phyloP scores from a whole-genome alignment of 2,797 vertebrate species.

The Acestrorhynchus altus region DNA sequence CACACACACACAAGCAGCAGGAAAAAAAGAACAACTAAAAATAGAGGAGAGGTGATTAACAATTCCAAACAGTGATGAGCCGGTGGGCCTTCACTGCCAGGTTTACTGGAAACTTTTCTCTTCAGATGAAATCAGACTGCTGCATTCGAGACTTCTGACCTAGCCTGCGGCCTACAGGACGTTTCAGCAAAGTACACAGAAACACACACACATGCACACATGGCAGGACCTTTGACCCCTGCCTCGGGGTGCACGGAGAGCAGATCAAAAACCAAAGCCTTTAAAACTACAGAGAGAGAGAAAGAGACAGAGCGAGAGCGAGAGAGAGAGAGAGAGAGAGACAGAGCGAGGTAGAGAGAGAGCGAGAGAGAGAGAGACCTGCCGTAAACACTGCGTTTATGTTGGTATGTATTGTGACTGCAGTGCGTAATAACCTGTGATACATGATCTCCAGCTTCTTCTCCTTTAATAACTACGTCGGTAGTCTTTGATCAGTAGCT shows the following conservation, averaged over 20 bases:
- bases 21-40: conserved; percentile 8
- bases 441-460: too few relatives aligned
- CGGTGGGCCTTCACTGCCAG: conserved; percentile 48
- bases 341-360: too few relatives aligned
- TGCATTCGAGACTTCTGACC: conserved; percentile 43
- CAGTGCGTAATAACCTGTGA: too few relatives aligned
- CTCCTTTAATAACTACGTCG: too few relatives aligned
- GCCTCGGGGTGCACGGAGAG: neutral
- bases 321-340: neutral
- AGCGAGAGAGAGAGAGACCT: neutral
- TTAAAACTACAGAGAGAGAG: neutral
- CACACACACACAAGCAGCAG: too few relatives aligned
- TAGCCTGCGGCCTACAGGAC: conserved; percentile 2
- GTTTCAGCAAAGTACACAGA: neutral
- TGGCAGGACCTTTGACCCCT: neutral
- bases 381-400: too few relatives aligned
- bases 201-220: neutral
- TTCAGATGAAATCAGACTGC: conserved; percentile 62
- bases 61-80: conserved; percentile 44
- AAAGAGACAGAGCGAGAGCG: neutral
- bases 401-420: too few relatives aligned
- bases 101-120: conserved; percentile 62
- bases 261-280: neutral
- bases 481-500: too few relatives aligned
- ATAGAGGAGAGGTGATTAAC: conserved; percentile 49